Percentiles rank a stretch among this genome's conserved stretches.
phyloP scores from a whole-genome alignment of 2,888 invertebrate species.

The Linnaemya vulpina region DNA sequence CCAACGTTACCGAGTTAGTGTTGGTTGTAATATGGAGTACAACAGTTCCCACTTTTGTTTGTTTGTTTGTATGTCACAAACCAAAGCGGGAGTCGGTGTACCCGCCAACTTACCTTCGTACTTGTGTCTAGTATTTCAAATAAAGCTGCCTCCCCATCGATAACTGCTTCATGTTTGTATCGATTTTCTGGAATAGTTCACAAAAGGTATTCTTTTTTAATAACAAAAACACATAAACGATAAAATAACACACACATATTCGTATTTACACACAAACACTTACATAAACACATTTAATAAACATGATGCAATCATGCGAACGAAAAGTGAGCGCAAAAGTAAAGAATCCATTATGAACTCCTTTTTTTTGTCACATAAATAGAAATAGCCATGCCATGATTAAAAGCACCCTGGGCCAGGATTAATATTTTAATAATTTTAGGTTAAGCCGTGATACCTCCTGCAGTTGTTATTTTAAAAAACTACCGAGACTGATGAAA shows the following conservation, averaged over 20 bases:
- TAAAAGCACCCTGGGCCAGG: background rate
- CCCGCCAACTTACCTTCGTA: slow-evolving; percentile 83
- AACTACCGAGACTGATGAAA: too few relatives aligned
- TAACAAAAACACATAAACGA: slow-evolving; percentile 10
- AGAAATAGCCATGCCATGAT: background rate
- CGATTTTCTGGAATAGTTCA: slow-evolving; percentile 88
- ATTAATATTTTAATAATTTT: background rate
- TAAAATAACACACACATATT: background rate
- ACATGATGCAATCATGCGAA: slow-evolving; percentile 57
- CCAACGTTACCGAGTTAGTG: slow-evolving; percentile 45
- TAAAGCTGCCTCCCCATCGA: slow-evolving; percentile 94
- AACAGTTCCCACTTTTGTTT: background rate
- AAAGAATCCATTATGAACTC: background rate
- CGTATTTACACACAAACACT: background rate
- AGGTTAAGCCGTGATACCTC: too few relatives aligned
- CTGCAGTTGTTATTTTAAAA: too few relatives aligned
- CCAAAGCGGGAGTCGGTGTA: background rate
- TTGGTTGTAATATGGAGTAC: background rate
- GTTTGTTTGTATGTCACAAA: slow-evolving; percentile 1
- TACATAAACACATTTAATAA: background rate
- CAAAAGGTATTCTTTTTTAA: slow-evolving; percentile 46
- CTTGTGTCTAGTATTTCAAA: slow-evolving; percentile 96
- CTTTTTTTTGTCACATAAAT: slow-evolving; percentile 6
- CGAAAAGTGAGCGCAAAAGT: slow-evolving; percentile 36
- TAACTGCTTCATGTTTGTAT: slow-evolving; percentile 94